Percentiles rank a stretch among this genome's conserved stretches.
Evolutionary conservation across 2,797 vertebrate species (phyloP).

Genomic region (Telmatherina bonti): DNA sequence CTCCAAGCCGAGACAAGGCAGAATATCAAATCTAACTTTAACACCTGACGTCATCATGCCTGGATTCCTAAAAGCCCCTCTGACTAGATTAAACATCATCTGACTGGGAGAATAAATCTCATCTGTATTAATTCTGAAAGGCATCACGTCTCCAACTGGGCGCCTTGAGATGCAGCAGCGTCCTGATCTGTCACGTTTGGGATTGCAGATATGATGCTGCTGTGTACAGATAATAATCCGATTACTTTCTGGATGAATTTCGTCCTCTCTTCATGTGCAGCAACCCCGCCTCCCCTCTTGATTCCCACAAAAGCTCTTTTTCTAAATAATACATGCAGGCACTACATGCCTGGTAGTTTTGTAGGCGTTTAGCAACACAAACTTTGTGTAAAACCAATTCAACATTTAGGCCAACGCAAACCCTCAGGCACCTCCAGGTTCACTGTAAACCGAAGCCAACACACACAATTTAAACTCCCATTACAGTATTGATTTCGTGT

Average conservation of each 20-base stretch:
- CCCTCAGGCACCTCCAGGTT: slow-evolving; percentile 16
- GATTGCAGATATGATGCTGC: slow-evolving; percentile 12
- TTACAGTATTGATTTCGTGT: slow-evolving; percentile 58
- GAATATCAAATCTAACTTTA: slow-evolving; percentile 25
- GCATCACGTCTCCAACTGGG: slow-evolving; percentile 21
- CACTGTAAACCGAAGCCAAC: slow-evolving; percentile 40
- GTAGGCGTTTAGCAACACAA: slow-evolving; percentile 31
- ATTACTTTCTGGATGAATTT: slow-evolving; percentile 18
- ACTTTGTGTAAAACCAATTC: slow-evolving; percentile 22
- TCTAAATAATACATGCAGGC: slow-evolving; percentile 23
- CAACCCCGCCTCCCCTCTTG: not conserved
- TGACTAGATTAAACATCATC: slow-evolving; percentile 69
- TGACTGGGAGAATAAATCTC: slow-evolving; percentile 66
- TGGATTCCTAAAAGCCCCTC: slow-evolving; percentile 41
- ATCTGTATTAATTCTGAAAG: slow-evolving; percentile 54
- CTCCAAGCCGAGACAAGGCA: not conserved
- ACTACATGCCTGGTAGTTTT: slow-evolving; percentile 1
- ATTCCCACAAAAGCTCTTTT: not conserved
- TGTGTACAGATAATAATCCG: slow-evolving; percentile 3
- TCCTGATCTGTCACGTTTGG: slow-evolving; percentile 11
- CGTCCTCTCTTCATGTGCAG: not conserved
- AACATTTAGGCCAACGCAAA: slow-evolving; percentile 33
- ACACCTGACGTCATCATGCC: slow-evolving; percentile 38
- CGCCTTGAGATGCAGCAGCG: slow-evolving; percentile 13
- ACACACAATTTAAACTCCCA: slow-evolving; percentile 50